Evolutionary conservation across 2,113 vertebrate genomes (phyloP).

Genomic region (Daubentonia madagascariensis): DNA sequence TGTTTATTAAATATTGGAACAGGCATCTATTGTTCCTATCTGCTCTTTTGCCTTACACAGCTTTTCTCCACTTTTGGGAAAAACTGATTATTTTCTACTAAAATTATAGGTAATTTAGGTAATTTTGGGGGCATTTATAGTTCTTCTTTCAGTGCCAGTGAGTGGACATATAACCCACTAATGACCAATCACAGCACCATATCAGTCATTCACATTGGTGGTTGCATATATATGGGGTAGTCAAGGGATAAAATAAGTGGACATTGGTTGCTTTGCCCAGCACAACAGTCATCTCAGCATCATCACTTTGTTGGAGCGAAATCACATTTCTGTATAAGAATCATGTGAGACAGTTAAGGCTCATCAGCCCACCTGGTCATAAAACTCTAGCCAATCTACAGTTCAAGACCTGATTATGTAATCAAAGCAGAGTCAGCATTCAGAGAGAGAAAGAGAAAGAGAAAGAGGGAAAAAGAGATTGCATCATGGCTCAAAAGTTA

Average conservation of each 20-base stretch:
- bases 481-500: not conserved
- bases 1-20: not conserved
- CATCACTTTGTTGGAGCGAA: not conserved
- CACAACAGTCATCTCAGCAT: not conserved
- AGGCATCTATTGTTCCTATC: not conserved
- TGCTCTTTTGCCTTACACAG: accelerated
- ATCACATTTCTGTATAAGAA: not conserved
- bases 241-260: not conserved
- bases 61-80: not conserved
- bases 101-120: not conserved
- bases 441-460: too few relatives aligned
- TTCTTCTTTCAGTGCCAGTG: not conserved
- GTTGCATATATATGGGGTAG: not conserved
- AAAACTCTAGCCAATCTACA: not conserved
- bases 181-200: not conserved
- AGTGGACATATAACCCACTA: not conserved
- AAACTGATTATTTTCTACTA: not conserved
- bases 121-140: not conserved
- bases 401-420: not conserved
- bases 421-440: not conserved
- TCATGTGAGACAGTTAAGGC: not conserved
- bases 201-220: not conserved
- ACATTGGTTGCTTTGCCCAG: not conserved
- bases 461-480: not conserved
- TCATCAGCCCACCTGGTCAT: not conserved